phyloP scores from a whole-genome alignment of 2,888 invertebrate genomes.

The Brachyptera risi region DNA sequence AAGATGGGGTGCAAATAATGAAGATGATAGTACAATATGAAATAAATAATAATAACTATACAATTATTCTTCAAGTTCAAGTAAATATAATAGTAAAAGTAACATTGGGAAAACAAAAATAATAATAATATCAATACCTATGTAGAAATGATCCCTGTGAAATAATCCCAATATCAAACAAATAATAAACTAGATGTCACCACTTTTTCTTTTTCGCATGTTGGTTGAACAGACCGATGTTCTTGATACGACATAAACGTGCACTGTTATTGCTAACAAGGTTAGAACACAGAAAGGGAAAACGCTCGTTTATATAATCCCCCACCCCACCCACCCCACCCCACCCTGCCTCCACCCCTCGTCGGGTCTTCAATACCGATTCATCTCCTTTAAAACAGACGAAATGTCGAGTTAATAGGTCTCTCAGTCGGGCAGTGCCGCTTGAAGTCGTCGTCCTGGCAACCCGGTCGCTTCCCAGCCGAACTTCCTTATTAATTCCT shows the following conservation, averaged over 20 bases:
- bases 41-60: too few species aligned
- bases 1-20: too few species aligned
- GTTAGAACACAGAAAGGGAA: constrained; percentile 16
- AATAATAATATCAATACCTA: too few species aligned
- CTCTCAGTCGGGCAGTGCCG: constrained; percentile 5
- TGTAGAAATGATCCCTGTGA: too few species aligned
- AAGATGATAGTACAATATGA: too few species aligned
- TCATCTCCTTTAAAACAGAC: constrained; percentile 18
- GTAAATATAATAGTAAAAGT: too few species aligned
- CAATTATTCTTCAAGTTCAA: too few species aligned
- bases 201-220: too few species aligned
- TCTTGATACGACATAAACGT: neutral
- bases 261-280: neutral
- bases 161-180: too few species aligned
- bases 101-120: too few species aligned
- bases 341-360: neutral
- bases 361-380: constrained; percentile 6
- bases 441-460: constrained; percentile 14
- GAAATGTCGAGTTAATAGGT: constrained; percentile 21
- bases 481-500: constrained; percentile 11
- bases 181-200: too few species aligned
- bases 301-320: constrained; percentile 3
- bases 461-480: neutral
- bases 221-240: too few species aligned
- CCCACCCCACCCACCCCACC: neutral